Evolutionary conservation across 1,140 invertebrate genomes (phyloP), one percentile per base, ranked within the genome.

Genomic region (Aphaenogaster rudis): DNA sequence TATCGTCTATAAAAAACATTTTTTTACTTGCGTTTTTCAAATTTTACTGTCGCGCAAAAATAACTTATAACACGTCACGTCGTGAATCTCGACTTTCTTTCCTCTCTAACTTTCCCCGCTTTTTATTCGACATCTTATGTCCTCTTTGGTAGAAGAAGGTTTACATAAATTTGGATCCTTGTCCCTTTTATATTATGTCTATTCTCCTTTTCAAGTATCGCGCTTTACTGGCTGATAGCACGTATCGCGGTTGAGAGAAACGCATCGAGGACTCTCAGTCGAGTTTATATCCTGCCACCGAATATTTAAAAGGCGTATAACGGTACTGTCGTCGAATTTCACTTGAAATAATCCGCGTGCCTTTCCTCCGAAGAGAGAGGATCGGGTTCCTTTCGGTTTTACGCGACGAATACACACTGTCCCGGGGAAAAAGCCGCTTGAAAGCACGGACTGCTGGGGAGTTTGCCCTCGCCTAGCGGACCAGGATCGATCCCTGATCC

Each of bases 401-500:
- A 48, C 39, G 33, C n/a, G 36, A 13, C 64, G 69, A 84, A 52
- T 50, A 17, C 54, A 48, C 80, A 48, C 80, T 48, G 42, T 90
- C 67, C 71, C 57, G 67, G 57, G 54, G 48, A 77, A 84, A 81
- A 82, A 48, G 54, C 63, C 45, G 66, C 36, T 57, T 86, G 64
- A 89, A 90, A 89, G 71, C 72, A 50, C 48, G 86, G 5, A 88
- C 88, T 48, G 21, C 17, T 36, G 66, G 21, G 21, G 61, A 72
- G 74, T 64, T 72, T 77, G 61, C 82, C 77, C 77, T 86, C 72
- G 66, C 45, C 45, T 64, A 57, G 77, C 48, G n/a, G 17, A 63
- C 87, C 61, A 77, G 48, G 61, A 78, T 87, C 87, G 76, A 88
- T 91, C 84, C 72, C 86, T 81, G 89, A 86, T 91, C 87, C 76